These are phyloP conservation scores for Antigone vipio DNA, from an alignment of 2,113 vertebrate genomes.

Conservation along the genomic window DNA sequence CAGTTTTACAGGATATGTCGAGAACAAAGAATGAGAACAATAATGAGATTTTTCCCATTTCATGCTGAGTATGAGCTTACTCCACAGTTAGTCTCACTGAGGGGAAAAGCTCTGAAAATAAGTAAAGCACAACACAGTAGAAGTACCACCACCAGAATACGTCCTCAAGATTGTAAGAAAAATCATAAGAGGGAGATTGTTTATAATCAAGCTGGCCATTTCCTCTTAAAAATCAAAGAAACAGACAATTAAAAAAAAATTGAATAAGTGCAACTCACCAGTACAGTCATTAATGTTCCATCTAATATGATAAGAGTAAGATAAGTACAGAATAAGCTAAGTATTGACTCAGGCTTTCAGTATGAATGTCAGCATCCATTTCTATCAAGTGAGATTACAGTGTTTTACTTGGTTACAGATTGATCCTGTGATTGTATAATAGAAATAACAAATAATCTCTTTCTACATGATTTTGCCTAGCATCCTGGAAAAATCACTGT, in stretches of 20 bases:
- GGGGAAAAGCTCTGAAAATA: background rate
- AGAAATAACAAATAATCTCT: slow-evolving; percentile 17
- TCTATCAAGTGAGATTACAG: slow-evolving; percentile 5
- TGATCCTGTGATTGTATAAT: background rate
- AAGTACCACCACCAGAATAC: background rate
- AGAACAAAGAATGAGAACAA: background rate
- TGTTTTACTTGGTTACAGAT: slow-evolving; percentile 22
- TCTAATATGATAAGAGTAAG: background rate
- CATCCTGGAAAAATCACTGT: slow-evolving; percentile 35
- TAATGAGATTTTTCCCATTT: background rate
- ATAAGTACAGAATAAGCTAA: background rate
- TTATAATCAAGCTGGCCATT: background rate
- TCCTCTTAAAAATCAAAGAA: background rate
- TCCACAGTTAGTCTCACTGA: background rate
- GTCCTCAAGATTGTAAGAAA: background rate
- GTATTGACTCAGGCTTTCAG: background rate
- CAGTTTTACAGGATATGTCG: background rate
- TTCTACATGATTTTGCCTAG: background rate
- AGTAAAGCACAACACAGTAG: background rate
- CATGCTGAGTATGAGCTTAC: background rate
- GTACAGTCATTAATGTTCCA: background rate
- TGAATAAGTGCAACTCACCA: background rate
- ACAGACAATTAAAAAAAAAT: background rate
- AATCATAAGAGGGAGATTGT: background rate
- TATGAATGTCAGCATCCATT: slow-evolving; percentile 15